phyloP scores from a whole-genome alignment of 1,140 invertebrate genomes.

The Leptinotarsa texana region DNA sequence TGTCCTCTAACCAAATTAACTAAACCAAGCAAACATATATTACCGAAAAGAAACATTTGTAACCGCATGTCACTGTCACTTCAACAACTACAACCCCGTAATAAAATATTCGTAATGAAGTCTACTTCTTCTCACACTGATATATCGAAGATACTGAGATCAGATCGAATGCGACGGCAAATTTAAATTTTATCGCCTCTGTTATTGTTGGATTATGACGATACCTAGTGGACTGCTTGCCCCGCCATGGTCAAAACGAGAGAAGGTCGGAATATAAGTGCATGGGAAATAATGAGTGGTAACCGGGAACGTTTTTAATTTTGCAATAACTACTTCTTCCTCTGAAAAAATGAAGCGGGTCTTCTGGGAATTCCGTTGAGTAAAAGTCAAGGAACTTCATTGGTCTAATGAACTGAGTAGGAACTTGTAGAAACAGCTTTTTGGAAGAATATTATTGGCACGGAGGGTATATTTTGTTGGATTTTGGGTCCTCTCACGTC shows the following conservation, averaged over 20 bases:
- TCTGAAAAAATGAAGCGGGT: too few relatives aligned
- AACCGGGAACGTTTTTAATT: too few relatives aligned
- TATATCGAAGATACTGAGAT: background rate
- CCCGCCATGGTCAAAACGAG: background rate
- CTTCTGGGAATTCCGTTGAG: too few relatives aligned
- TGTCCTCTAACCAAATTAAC: background rate
- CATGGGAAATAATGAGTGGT: too few relatives aligned
- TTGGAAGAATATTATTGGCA: too few relatives aligned
- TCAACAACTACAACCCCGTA: background rate
- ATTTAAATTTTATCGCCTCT: conserved; percentile 1
- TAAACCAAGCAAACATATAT: background rate
- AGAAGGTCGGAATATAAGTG: background rate
- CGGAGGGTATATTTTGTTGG: too few relatives aligned
- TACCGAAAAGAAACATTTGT: background rate
- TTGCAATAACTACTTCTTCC: too few relatives aligned
- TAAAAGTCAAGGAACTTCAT: too few relatives aligned
- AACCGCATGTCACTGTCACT: background rate
- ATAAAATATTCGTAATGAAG: background rate
- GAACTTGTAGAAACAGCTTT: too few relatives aligned
- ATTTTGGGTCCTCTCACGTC: too few relatives aligned
- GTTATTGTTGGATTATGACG: conserved; percentile 1
- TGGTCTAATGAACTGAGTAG: too few relatives aligned
- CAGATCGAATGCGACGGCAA: conserved; percentile 1
- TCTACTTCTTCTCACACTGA: background rate
- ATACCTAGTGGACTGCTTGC: background rate